These are phyloP conservation scores for Neodiprion fabricii DNA, from an alignment of 1,140 invertebrate genomes.

Conservation along the genomic window DNA sequence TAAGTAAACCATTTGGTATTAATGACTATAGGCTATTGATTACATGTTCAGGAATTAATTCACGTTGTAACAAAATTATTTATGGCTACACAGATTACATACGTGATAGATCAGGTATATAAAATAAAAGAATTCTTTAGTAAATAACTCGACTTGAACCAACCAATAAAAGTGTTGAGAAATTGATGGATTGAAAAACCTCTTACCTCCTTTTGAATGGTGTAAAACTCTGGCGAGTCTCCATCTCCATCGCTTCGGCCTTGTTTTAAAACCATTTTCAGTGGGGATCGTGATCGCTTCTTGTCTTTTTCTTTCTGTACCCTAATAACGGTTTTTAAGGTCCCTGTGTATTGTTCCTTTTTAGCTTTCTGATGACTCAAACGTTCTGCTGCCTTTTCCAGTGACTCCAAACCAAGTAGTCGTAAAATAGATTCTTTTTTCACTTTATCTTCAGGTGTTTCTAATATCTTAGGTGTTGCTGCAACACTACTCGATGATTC, in stretches of 20 bases:
- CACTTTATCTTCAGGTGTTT: slow-evolving; percentile 63
- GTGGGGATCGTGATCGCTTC: slow-evolving; percentile 70
- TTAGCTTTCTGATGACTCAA: slow-evolving; percentile 45
- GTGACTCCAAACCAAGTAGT: slow-evolving; percentile 55
- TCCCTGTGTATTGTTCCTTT: slow-evolving; percentile 71
- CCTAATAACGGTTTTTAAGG: slow-evolving; percentile 81
- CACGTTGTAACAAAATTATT: too few species aligned
- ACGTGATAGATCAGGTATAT: too few species aligned
- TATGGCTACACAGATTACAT: too few species aligned
- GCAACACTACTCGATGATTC: slow-evolving; percentile 55
- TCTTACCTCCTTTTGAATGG: slow-evolving; percentile 78
- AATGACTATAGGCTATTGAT: too few species aligned
- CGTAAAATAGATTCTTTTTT: slow-evolving; percentile 60
- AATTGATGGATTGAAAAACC: slow-evolving; percentile 25
- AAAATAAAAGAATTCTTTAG: neutral
- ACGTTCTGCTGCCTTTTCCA: slow-evolving; percentile 54
- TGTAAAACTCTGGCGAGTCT: slow-evolving; percentile 72
- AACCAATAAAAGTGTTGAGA: neutral
- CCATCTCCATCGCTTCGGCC: slow-evolving; percentile 67
- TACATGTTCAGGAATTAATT: too few species aligned
- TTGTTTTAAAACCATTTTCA: slow-evolving; percentile 84
- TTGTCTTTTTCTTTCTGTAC: slow-evolving; percentile 65
- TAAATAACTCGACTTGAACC: slow-evolving; percentile 4
- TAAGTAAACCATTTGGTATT: neutral
- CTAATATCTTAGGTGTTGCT: slow-evolving; percentile 42